Base-by-base conservation (phyloP, 2,888 invertebrate species). In the Orchesellides sinensis region DNA sequence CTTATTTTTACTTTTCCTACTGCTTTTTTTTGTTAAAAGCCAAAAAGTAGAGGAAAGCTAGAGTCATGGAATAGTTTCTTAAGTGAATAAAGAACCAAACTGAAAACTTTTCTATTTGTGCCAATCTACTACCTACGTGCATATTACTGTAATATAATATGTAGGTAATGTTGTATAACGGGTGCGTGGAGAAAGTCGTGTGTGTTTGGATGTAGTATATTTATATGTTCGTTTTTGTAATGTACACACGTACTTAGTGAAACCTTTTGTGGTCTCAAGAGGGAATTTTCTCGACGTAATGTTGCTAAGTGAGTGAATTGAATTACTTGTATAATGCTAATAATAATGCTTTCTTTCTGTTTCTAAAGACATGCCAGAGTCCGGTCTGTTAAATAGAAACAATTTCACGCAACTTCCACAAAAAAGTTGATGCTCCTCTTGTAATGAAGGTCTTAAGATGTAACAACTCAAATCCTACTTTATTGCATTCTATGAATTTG, bases 301-400 rank as follows among this genome's bases (percentile, higher is more conserved):
- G 65, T 74, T 29, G 21, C 63, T 74, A 65, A 54, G 40, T 68
- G 21, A 69, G 49, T 63, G 61, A 78, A 78, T 78, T 78, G 69
- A 78, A 78, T 78, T 78, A 69, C 69, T 61, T 45, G 40, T 47
- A 69, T 61, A 68, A 69, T 78, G 78, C 69, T 78, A 78, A 78
- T 78, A 69, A 66, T 54, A 35, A 54, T 68, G 47, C 54, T 19
- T 66, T 17, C 17, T n/a, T 47, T 40, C 59, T 63, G 17, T 10
- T n/a, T n/a, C n/a, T n/a, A n/a, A n/a, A n/a, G n/a, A n/a, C n/a
- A n/a, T n/a, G n/a, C n/a, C 6, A 19, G 63, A 63, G 19, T 63
- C 21, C 29, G n/a, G 25, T 12, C 27, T 2, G 35, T n/a, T n/a
- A 40, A 65, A 65, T 65, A 35, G 52, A 74, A 63, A 65, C 74